Base-by-base conservation (phyloP, 2,797 vertebrate genomes). In the Myotis findleyi region DNA sequence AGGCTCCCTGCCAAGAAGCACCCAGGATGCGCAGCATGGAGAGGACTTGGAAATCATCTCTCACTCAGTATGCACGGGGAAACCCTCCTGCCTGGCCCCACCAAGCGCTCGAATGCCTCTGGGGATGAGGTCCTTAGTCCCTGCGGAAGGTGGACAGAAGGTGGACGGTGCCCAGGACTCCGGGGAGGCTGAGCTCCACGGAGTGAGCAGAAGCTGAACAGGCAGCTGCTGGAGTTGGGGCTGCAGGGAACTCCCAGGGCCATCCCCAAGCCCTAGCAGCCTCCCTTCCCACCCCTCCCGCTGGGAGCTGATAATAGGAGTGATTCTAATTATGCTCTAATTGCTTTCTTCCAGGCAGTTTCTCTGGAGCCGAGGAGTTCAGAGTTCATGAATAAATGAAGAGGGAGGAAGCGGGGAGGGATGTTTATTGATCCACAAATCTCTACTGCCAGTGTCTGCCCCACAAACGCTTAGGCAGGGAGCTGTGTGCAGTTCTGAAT, bases 321-420 rank as follows among this genome's bases (percentile, higher is more conserved):
- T 68, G 79, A 94, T 80, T 97, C 94, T 97, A 97, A 97, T 97
- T 96, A 95, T 76, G 93, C 64, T 86, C 93, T 97, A 97, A 97
- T 97, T 97, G 97, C 95, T 96, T 97, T 95, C 96, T 96, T 95
- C 94, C 92, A 91, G 85, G 93, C 96, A 91, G 96, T 96, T 96
- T 96, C 96, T 96, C 89, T 86, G 94, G 96, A 96, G 93, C 94
- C 97, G 13, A 94, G 95, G 95, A 97, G 96, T 96, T 96, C 94
- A 27, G 90, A 94, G 96, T 81, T 92, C 85, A 97, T 20, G 57
- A 88, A 95, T 80, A 91, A 97, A 96, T 16, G 93, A 89, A 96
- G 68, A 87, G 0, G 0, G 36, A 97, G 96, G 95, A 96, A 92
- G 49, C 17, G 0, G 6, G 97, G 85, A 2, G 49, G 87, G 95